Conservation (phyloP, 2,888 invertebrate genomes). For the Sinopyrophorus schimmeli region DNA sequence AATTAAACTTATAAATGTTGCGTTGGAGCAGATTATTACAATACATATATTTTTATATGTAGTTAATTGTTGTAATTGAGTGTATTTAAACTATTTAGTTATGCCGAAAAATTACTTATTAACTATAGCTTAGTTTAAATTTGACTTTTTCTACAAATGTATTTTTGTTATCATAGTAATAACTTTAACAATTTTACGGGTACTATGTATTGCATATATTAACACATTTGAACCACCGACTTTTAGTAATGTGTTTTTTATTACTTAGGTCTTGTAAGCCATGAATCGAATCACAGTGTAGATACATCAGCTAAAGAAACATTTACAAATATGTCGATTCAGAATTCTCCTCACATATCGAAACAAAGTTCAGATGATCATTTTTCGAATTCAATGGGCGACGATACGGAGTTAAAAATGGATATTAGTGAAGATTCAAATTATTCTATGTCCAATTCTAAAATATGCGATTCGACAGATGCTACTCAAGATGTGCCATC, state of each 20-base stretch:
- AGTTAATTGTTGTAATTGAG: no score
- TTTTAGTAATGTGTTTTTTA: neutral
- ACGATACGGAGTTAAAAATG: slow-evolving; percentile 55
- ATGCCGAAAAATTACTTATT: no score
- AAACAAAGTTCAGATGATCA: slow-evolving; percentile 66
- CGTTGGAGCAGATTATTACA: no score
- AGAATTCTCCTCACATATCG: slow-evolving; percentile 64
- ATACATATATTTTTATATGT: no score
- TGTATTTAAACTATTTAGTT: no score
- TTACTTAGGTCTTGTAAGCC: slow-evolving; percentile 56
- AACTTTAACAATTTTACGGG: no score
- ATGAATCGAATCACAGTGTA: slow-evolving; percentile 54
- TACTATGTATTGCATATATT: no score
- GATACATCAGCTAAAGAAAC: slow-evolving; percentile 14
- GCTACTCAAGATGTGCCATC: slow-evolving; percentile 9
- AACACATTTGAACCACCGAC: no score
- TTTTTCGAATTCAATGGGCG: slow-evolving; percentile 59
- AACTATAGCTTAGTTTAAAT: no score
- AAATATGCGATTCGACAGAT: slow-evolving; percentile 34
- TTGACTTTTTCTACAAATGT: no score
- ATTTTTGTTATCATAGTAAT: no score
- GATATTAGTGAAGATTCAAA: slow-evolving; percentile 47
- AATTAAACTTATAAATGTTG: no score
- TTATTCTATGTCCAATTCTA: slow-evolving; percentile 29
- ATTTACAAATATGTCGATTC: slow-evolving; percentile 54